phyloP scores from a whole-genome alignment of 2,797 vertebrate genomes.

The Schizothorax lantsangensis region DNA sequence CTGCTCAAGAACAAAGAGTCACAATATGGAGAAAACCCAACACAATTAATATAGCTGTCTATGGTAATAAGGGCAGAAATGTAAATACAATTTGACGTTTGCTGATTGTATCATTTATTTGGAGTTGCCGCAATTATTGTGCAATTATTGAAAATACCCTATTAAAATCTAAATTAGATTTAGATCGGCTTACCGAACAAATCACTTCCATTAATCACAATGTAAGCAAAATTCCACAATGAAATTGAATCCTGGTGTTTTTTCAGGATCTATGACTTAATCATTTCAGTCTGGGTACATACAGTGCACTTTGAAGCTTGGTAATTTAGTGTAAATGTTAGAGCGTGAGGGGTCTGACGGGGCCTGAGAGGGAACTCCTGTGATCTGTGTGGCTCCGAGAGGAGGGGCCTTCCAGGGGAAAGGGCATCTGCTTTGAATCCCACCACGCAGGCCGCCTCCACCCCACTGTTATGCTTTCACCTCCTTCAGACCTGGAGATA shows the following conservation, averaged over 20 bases:
- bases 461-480: conserved; percentile 50
- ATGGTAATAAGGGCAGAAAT: neutral
- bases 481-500: conserved; percentile 30
- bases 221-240: conserved; percentile 11
- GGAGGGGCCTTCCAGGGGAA: conserved; percentile 65
- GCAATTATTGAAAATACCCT: conserved; percentile 31
- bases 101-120: conserved; percentile 41
- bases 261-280: conserved; percentile 44
- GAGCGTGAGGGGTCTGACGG: conserved; percentile 55
- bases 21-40: neutral
- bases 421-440: conserved; percentile 74
- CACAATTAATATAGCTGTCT: conserved; percentile 4
- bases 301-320: conserved; percentile 62
- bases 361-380: conserved; percentile 55
- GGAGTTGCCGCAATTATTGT: conserved; percentile 7
- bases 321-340: conserved; percentile 78
- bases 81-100: conserved; percentile 11
- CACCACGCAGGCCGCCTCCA: conserved; percentile 27
- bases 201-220: conserved; percentile 23
- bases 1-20: neutral
- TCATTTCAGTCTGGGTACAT: conserved; percentile 50
- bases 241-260: neutral
- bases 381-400: conserved; percentile 62
- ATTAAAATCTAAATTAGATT: conserved; percentile 36
- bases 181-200: conserved; percentile 7